Base-by-base conservation (phyloP, 2,113 vertebrate species). In the Cisticola juncidis region DNA sequence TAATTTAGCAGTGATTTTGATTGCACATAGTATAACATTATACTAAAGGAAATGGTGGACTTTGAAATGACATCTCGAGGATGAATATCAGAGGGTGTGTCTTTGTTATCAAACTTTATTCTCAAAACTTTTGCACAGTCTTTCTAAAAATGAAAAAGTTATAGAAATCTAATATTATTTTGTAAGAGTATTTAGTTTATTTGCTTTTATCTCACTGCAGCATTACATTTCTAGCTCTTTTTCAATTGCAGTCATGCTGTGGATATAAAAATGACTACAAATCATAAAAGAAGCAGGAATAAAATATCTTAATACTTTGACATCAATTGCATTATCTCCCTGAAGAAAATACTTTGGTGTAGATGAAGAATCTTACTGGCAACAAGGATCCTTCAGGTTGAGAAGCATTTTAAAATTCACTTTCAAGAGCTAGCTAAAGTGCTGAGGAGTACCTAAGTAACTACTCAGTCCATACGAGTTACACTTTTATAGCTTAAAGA, bases 91-190 rank as follows among this genome's bases (percentile, higher is more conserved):
- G 51, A 83, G 62, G 56, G 33, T 23, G 45, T 64, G 35, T 79
- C 70, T 97, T 84, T 86, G 69, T 80, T 64, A 50, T 76, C 48
- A 73, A 48, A 83, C 73, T 95, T 95, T 18, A 47, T 94, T 91
- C 50, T 88, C 62, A 81, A 88, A 86, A 92, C 45, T 72, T 94
- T 47, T 76, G 23, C 53, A 54, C 21, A 57, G 35, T 33, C n/a
- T 79, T n/a, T n/a, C n/a, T n/a, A 31, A 47, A 81, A 87, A 86
- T 66, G 4, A 78, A 28, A n/a, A n/a, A n/a, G 25, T 36, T 82
- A 50, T 3, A 85, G 54, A 72, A 90, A 92, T 77, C 13, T 21
- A 62, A 19, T 42, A 3, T 54, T 61, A n/a, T 84, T 69, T 92
- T 81, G 11, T 72, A 17, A 4, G 14, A 69, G 5, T 82, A 53